These are phyloP conservation scores for Strix occidentalis DNA, from an alignment of 2,797 vertebrate genomes.

Conservation along the genomic window DNA sequence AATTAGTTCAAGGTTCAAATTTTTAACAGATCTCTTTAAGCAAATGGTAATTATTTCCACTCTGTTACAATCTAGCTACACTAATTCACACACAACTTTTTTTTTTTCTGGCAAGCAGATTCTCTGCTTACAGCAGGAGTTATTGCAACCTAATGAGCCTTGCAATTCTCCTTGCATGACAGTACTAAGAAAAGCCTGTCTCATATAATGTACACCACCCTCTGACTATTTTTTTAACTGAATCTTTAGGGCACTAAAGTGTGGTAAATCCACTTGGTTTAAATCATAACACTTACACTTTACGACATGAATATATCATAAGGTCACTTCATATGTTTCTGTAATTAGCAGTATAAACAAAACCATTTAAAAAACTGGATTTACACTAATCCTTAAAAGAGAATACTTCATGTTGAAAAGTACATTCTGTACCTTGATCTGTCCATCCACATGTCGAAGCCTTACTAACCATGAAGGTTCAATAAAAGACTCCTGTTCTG, in stretches of 20 bases:
- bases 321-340: neutral
- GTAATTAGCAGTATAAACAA: neutral
- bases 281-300: neutral
- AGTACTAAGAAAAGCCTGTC: neutral
- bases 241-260: neutral
- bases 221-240: neutral
- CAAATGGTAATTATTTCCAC: neutral
- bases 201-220: fast-evolving
- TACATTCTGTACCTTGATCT: slow-evolving; percentile 82
- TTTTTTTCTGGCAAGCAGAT: neutral
- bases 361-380: neutral
- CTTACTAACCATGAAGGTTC: slow-evolving; percentile 89
- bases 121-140: neutral
- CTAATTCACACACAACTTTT: neutral
- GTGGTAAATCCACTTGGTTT: neutral
- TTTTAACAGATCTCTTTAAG: neutral
- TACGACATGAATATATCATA: neutral
- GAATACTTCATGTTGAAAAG: neutral
- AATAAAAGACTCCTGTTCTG: slow-evolving; percentile 89
- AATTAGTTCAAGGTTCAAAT: neutral
- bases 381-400: neutral
- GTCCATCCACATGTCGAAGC: slow-evolving; percentile 83
- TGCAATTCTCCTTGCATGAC: neutral
- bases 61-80: neutral
- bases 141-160: neutral